A percentile compares a stretch with the other conserved stretches of the same genome.
Conservation (phyloP, 2,888 invertebrate species). For the Pristionchus entomophagus region DNA sequence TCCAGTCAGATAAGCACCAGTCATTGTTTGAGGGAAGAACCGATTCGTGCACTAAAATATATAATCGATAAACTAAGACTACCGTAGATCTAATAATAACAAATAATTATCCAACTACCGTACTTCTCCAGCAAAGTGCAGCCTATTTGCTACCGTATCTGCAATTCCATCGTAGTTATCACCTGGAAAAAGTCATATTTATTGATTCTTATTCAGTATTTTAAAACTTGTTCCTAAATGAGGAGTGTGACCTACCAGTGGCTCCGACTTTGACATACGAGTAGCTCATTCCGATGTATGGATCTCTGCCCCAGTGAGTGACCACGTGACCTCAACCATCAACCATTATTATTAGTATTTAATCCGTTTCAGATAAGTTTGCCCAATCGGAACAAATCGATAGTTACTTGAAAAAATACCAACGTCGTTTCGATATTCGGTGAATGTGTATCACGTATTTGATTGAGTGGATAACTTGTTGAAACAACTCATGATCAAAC, state of each 20-base stretch:
- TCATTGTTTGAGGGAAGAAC: slow-evolving; percentile 78
- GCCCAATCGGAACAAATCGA: background rate
- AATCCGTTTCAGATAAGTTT: background rate
- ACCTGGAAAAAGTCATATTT: slow-evolving; percentile 14
- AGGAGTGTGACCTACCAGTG: slow-evolving; percentile 60
- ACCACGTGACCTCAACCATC: slow-evolving; percentile 74
- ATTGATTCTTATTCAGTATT: background rate
- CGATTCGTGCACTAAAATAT: slow-evolving; percentile 78
- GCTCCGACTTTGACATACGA: slow-evolving; percentile 78
- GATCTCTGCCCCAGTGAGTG: slow-evolving; percentile 77
- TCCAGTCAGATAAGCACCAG: slow-evolving; percentile 79
- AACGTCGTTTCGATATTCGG: no score
- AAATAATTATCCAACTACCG: background rate
- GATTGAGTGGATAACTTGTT: no score
- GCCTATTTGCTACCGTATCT: slow-evolving; percentile 75
- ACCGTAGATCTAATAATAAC: background rate
- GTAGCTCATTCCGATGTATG: slow-evolving; percentile 77
- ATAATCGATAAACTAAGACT: background rate
- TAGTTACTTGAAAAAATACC: background rate
- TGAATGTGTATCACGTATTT: no score
- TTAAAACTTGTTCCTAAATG: background rate
- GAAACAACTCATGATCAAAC: background rate
- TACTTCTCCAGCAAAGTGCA: slow-evolving; percentile 79
- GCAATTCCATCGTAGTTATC: slow-evolving; percentile 77
- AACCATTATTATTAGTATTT: background rate